These are phyloP conservation scores for Callinectes sapidus DNA, from an alignment of 2,888 invertebrate genomes.

Conservation along the genomic window DNA sequence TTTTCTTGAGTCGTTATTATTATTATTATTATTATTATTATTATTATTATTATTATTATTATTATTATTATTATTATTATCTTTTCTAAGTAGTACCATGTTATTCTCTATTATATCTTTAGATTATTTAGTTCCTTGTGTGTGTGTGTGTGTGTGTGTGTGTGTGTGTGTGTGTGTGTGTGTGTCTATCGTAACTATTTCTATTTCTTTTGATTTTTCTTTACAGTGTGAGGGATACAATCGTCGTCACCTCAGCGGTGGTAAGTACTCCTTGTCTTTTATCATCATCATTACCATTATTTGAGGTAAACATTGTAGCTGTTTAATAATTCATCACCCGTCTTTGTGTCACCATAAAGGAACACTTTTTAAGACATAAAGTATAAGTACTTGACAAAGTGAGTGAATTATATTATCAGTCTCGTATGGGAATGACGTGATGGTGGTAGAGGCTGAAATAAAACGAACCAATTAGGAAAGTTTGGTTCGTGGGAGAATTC, in stretches of 20 bases:
- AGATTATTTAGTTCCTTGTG: background rate
- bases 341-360: background rate
- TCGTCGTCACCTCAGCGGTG: background rate
- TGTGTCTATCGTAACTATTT: background rate
- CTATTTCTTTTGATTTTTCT: background rate
- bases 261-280: background rate
- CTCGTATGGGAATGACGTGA: background rate
- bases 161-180: background rate
- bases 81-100: background rate
- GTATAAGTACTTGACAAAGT: background rate
- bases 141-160: background rate
- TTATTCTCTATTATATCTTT: background rate
- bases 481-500: background rate
- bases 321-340: background rate
- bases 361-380: background rate
- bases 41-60: background rate
- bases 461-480: background rate
- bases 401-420: background rate
- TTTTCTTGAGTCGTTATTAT: background rate
- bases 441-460: background rate
- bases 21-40: background rate
- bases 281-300: background rate
- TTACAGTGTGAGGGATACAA: background rate
- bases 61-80: background rate
- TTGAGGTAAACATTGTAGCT: background rate